These are phyloP conservation scores for Metaphire vulgaris DNA, from an alignment of 1,140 invertebrate genomes.

Conservation along the genomic window DNA sequence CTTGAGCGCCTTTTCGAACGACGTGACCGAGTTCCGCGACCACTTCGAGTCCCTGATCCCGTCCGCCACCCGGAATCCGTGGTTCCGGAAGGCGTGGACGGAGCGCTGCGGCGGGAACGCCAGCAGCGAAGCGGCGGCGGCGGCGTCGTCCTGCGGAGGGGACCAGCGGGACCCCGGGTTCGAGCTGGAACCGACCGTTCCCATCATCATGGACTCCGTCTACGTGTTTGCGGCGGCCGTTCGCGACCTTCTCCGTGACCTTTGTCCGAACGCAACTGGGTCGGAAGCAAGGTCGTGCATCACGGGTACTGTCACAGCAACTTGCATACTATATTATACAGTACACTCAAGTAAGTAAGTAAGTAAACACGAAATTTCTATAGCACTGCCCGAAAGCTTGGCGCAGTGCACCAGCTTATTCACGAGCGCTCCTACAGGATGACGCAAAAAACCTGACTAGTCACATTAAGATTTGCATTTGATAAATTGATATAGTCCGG, in stretches of 20 bases:
- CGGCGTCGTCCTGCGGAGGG: neutral
- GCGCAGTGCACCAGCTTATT: no score
- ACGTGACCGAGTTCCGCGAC: neutral
- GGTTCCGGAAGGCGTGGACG: conserved; percentile 25
- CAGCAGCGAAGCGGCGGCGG: no score
- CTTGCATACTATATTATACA: no score
- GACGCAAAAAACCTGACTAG: no score
- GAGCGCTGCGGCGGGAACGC: neutral
- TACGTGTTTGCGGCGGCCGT: conserved; percentile 24
- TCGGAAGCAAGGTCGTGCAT: neutral
- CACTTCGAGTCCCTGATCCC: conserved; percentile 23
- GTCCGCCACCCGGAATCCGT: conserved; percentile 15
- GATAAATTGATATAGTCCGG: no score
- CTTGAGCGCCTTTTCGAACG: conserved; percentile 8
- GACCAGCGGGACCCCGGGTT: neutral
- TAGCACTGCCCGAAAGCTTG: no score
- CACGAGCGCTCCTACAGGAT: no score
- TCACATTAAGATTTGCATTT: no score
- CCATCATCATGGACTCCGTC: conserved; percentile 22
- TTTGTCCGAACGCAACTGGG: conserved; percentile 10
- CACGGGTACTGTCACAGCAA: no score
- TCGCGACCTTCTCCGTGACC: conserved; percentile 7
- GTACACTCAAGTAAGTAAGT: no score
- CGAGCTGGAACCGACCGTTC: neutral
- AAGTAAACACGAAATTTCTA: no score